Base-by-base conservation (phyloP, 2,797 vertebrate genomes). In the Molossus molossus region DNA sequence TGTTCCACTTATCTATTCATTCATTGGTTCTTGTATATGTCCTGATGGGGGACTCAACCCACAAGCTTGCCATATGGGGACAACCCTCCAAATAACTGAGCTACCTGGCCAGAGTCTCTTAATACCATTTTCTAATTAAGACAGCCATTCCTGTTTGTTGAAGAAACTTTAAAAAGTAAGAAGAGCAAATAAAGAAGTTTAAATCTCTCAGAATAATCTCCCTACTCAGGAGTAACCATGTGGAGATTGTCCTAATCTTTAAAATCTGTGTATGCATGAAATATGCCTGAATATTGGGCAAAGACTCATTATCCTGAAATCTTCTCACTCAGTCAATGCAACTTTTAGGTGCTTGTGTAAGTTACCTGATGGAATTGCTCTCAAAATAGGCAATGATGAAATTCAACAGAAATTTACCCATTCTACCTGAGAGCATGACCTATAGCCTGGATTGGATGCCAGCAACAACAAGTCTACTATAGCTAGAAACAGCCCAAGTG, bases 131-230 rank as follows among this genome's bases (percentile, higher is more conserved):
- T 57, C 62, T 85, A 45, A 27, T 92, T 76, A 90, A 57, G 33
- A 75, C 6, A 58, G 21, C 45, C 60, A 65, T 50, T 87, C 60
- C 92, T 75, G 12, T 85, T 93, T 55, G 67, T 17, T 82, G 57
- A 93, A 76, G 45, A 91, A 93, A 92, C 25, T 64, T 80, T 75
- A 77, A 53, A 86, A 94, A 80, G 57, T 64, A 83, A 73, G 90
- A 53, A 87, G 65, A 72, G 10, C 27, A 80, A 83, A 62, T 18
- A 33, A 95, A 64, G 81, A 40, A 93, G 45, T 55, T 48, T 65
- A 87, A 58, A 60, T 92, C 25, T 85, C 72, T 79, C 65, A n/a
- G 50, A 64, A 72, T 73, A 33, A 76, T 76, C 67, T 83, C 25
- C 55, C 33, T 93, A 33, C 53, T 37, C 3, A 72, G 20, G 6